phyloP scores from a whole-genome alignment of 1,140 invertebrate species.

The Trichonephila inaurata region DNA sequence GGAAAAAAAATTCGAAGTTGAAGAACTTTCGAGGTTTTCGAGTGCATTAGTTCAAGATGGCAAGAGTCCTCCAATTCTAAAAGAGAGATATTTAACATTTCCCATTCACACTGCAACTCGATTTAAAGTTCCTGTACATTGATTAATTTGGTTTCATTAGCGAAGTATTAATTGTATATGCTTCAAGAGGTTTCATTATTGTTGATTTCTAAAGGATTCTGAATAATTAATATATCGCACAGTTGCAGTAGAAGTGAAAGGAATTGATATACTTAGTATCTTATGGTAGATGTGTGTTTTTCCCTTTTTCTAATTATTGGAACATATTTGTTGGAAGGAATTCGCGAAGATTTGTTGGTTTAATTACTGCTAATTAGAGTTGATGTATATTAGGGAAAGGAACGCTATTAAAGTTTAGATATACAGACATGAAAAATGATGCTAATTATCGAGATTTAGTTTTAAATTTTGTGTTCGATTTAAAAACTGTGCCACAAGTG shows the following conservation, averaged over 20 bases:
- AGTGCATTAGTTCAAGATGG: conserved; percentile 32
- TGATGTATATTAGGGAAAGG: neutral
- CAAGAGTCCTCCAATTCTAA: neutral
- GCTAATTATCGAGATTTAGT: neutral
- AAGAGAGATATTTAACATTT: neutral
- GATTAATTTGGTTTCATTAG: conserved; percentile 29
- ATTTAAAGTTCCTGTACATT: neutral
- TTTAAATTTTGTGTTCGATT: neutral
- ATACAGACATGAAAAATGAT: neutral
- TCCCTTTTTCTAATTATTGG: neutral
- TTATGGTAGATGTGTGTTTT: neutral
- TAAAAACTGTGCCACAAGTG: too few relatives aligned
- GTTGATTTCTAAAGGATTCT: neutral
- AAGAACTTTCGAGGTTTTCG: conserved; percentile 39
- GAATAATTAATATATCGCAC: neutral
- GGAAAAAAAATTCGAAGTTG: neutral
- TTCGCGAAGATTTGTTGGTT: neutral
- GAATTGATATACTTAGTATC: neutral
- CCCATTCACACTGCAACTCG: conserved; percentile 17
- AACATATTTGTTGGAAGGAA: neutral
- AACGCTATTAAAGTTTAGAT: neutral
- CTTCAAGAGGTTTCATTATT: neutral
- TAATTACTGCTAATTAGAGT: neutral
- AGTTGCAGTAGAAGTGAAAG: neutral
- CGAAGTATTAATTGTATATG: conserved; percentile 7